These are phyloP conservation scores for Apocrypta bakeri DNA, from an alignment of 1,140 invertebrate species.

Conservation along the genomic window DNA sequence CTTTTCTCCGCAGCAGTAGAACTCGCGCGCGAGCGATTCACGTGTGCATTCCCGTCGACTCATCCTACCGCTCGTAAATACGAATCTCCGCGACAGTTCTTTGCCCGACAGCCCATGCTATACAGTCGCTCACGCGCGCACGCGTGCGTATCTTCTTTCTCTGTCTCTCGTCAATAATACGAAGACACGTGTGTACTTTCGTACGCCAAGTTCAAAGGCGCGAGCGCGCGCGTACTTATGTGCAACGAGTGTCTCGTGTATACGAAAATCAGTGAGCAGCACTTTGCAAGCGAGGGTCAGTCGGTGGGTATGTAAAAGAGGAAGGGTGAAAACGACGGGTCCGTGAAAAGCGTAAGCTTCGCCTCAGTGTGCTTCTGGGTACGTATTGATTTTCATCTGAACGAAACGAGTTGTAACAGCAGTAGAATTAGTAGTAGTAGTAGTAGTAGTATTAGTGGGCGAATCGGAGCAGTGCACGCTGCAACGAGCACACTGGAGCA, in stretches of 20 bases:
- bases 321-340: neutral
- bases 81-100: neutral
- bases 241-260: neutral
- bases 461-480: neutral
- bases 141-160: too few relatives aligned
- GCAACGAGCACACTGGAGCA: neutral
- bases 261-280: neutral
- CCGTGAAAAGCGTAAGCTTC: neutral
- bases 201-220: constrained; percentile 12
- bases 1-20: neutral
- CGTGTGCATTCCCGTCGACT: neutral
- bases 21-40: too few relatives aligned
- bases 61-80: neutral
- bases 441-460: neutral
- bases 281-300: neutral
- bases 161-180: too few relatives aligned
- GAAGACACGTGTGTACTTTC: too few relatives aligned
- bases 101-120: too few relatives aligned
- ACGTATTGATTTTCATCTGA: neutral
- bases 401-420: neutral
- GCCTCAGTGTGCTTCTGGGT: neutral
- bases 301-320: neutral
- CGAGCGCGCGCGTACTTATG: too few relatives aligned
- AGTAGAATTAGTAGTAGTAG: neutral
- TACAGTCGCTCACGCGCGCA: neutral